Conservation (phyloP, 1,140 invertebrate species). For the Armadillidium nasatum region DNA sequence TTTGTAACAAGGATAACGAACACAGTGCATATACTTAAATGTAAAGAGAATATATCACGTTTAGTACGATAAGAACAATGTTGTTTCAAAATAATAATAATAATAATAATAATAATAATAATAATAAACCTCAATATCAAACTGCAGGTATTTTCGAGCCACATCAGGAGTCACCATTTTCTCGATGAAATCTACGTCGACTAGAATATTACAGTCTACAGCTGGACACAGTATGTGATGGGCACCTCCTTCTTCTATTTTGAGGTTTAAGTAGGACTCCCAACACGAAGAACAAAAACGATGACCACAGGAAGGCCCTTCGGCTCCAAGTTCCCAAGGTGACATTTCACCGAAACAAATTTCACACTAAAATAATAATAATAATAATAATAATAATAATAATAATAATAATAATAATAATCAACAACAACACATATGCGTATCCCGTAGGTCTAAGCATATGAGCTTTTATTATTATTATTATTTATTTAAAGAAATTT, state of each 20-base stretch:
- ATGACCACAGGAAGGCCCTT: slow-evolving; percentile 60
- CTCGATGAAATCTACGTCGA: slow-evolving; percentile 65
- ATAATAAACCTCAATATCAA: too few relatives aligned
- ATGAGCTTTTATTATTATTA: too few relatives aligned
- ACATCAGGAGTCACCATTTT: slow-evolving; percentile 62
- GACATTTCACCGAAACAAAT: slow-evolving; percentile 56
- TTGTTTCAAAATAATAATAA: too few relatives aligned
- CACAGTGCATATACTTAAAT: too few relatives aligned
- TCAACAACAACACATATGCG: too few relatives aligned
- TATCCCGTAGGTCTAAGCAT: too few relatives aligned
- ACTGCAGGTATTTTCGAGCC: slow-evolving; percentile 63
- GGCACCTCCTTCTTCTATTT: slow-evolving; percentile 64
- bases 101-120: too few relatives aligned
- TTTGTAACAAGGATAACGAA: too few relatives aligned
- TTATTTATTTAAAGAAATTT: too few relatives aligned
- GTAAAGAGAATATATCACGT: too few relatives aligned
- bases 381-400: background rate
- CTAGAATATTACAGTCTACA: slow-evolving; percentile 61
- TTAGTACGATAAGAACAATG: too few relatives aligned
- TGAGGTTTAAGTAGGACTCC: slow-evolving; percentile 63
- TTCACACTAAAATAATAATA: slow-evolving; percentile 55
- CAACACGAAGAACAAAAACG: slow-evolving; percentile 64
- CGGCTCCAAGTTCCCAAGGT: slow-evolving; percentile 48
- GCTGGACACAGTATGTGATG: slow-evolving; percentile 66
- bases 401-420: too few relatives aligned